Evolutionary conservation across 1,140 invertebrate species (phyloP).

Genomic region (Procambarus virginalis): DNA sequence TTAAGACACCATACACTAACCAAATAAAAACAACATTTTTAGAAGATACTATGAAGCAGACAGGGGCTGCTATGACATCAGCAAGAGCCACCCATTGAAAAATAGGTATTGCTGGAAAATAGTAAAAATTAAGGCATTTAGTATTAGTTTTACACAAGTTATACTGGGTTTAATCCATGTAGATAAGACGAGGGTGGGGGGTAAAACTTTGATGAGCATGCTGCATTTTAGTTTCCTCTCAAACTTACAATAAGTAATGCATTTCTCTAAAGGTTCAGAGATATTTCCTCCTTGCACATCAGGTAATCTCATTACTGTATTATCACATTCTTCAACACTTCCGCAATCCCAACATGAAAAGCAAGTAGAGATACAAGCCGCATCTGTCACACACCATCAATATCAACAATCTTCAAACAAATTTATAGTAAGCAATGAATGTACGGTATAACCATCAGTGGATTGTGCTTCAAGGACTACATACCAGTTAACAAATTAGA

Average conservation of each 20-base stretch:
- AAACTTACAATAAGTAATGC: neutral
- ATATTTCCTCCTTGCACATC: no score
- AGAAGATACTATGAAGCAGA: neutral
- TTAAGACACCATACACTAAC: constrained; percentile 21
- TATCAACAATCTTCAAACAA: neutral
- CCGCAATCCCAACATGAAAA: neutral
- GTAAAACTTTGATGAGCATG: neutral
- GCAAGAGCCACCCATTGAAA: neutral
- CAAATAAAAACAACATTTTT: neutral
- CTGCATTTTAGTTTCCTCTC: neutral
- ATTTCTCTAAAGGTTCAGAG: neutral
- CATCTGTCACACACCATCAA: neutral
- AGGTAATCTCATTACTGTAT: neutral
- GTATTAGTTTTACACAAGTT: neutral
- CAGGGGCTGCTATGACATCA: constrained; percentile 11
- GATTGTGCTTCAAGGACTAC: no score
- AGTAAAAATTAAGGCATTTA: neutral
- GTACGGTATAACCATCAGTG: no score
- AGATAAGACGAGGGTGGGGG: neutral
- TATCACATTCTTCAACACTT: neutral
- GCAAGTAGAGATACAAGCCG: neutral
- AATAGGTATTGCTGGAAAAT: constrained; percentile 1
- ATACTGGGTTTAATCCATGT: neutral
- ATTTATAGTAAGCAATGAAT: no score
- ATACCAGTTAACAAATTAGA: no score